Base-by-base conservation (phyloP, 2,797 vertebrate genomes). In the Brachyalestes nurse region DNA sequence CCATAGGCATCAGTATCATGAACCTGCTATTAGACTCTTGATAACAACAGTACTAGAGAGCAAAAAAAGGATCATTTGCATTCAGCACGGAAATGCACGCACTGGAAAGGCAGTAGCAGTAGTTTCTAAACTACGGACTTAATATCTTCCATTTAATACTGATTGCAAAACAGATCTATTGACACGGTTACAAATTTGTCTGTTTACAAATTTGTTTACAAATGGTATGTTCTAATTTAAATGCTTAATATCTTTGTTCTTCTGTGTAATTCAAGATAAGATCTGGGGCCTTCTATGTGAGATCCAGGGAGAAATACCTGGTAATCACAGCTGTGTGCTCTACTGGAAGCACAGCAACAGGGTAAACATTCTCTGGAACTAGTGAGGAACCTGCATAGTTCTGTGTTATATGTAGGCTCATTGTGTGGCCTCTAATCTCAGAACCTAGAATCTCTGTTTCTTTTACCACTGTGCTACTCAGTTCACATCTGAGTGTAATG, bases 291-390 rank as follows among this genome's bases (percentile, higher is more conserved):
- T 34, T 67, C 28, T n/a, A 45, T 47, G 69, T 12, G 9, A 28
- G 8, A 38, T n/a, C 16, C 25, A 55, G 28, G 1, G 34, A 57
- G 25, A 53, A 72, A 72, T n/a, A 53, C 16, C 28, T 72, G 8
- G 38, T 25, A 55, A 57, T 55, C 23, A 71, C 69, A 71, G 21
- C 47, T 28, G 25, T 42, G 16, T 79, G 45, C 57, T 62, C 23
- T 55, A 28, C 58, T 14, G 49, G 4, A 55, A 60, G 60, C 4
- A 61, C 3, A 61, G 77, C 66, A 49, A 78, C 55, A 6, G 17
- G 64, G 69, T 55, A 79, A 72, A 55, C 69, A 64, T 53, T 62
- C 62, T 34, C 58, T 79, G 64, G 47, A 79, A 72, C 42, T 51
- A 72, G 51, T 60, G 55, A 14, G 55, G 21, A 80, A 57, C 60